phyloP scores from a whole-genome alignment of 2,113 vertebrate genomes.

The Amphilophus citrinellus region DNA sequence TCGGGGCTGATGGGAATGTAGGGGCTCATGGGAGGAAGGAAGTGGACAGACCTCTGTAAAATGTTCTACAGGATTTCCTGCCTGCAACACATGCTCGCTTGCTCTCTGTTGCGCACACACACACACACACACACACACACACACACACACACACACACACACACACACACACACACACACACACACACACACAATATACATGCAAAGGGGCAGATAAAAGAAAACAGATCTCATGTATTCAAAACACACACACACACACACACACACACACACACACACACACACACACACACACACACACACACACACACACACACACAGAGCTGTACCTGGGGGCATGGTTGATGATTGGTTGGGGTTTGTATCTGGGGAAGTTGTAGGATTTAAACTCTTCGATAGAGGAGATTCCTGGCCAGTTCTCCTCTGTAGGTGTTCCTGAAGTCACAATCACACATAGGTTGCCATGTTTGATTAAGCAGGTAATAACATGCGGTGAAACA shows the following conservation, averaged over 20 bases:
- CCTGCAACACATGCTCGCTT: not conserved
- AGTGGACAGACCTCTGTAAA: constrained; percentile 58
- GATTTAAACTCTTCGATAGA: constrained; percentile 98
- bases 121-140: not conserved
- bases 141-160: not conserved
- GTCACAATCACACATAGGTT: not conserved
- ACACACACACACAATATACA: not conserved
- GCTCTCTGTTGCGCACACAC: not conserved
- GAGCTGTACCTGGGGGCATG: constrained; percentile 92
- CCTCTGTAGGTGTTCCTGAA: constrained; percentile 94
- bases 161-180: not conserved
- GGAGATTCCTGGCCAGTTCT: constrained; percentile 95
- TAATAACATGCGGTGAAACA: not conserved
- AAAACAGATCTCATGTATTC: not conserved
- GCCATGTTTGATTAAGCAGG: not conserved
- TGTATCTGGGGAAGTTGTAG: constrained; percentile 98
- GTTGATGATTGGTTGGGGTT: constrained; percentile 94
- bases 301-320: too few species aligned
- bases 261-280: not conserved
- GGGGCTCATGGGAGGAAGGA: constrained; percentile 73
- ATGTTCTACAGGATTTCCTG: constrained; percentile 82
- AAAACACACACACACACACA: not conserved
- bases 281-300: too few species aligned
- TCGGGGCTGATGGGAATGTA: constrained; percentile 46
- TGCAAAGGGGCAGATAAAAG: not conserved